Evolutionary conservation across 2,113 vertebrate species (phyloP), one percentile per base, ranked within the genome.

Genomic region (Candoia aspera): DNA sequence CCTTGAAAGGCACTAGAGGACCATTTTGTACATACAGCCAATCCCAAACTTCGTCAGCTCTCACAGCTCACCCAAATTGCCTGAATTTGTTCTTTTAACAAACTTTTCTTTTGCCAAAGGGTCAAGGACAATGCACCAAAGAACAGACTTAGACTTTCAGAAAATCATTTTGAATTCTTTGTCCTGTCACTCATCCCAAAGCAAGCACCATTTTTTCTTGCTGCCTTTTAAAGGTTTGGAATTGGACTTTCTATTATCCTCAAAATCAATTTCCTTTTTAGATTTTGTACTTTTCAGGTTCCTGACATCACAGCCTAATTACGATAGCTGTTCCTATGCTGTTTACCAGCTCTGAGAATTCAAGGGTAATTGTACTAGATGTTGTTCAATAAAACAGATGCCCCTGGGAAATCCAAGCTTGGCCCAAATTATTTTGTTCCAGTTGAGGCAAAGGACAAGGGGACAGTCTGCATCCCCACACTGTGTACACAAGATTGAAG

Each of bases 221-320:
- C 68, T 57, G 86, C 57, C 73, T n/a, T n/a, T n/a, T 94, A 86
- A 87, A 49, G 42, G 19, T 90, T 87, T 90, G 53, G 33, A 93
- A 91, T 84, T 24, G 89, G 58, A 92, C 90, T 87, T 79, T 88
- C 26, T 83, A 73, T 92, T 91, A 92, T 87, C 24, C 88, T 94
- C 64, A 84, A 88, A 37, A 85, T 94, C n/a, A 53, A 2, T 90
- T 93, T 96, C 93, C 29, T 26, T 94, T 64, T 93, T 94, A 90
- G 93, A 73, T 46, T 84, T 84, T 92, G 26, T 49, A 84, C 1
- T 92, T 88, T 92, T 93, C 64, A 90, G 87, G 15, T 93, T 95
- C 95, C 49, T 96, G 37, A 42, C 37, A 90, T 91, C 68, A 84
- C 90, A 90, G 8, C 91, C 90, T 64, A n/a, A 84, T 87, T 58